Evolutionary conservation across 2,797 vertebrate species (phyloP).

Genomic region (Gastrophryne carolinensis): DNA sequence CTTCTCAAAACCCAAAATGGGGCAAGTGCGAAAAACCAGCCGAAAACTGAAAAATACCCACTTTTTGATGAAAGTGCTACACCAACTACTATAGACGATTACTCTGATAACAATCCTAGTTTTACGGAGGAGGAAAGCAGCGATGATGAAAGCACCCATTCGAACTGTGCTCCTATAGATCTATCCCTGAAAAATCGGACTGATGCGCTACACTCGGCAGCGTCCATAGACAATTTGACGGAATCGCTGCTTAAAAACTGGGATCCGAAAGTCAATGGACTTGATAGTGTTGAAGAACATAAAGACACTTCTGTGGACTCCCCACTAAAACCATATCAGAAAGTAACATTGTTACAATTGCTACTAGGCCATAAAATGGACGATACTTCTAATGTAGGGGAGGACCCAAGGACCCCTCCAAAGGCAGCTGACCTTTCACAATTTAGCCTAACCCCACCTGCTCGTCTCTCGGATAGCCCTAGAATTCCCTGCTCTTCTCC

Average conservation of each 20-base stretch:
- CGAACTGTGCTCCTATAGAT: constrained; percentile 94
- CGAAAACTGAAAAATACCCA: constrained; percentile 77
- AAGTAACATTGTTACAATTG: constrained; percentile 94
- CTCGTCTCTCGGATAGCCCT: constrained; percentile 69
- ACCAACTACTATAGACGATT: constrained; percentile 86
- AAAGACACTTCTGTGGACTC: constrained; percentile 76
- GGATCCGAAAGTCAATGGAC: constrained; percentile 85
- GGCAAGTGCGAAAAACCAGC: constrained; percentile 81
- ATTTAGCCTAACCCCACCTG: constrained; percentile 63
- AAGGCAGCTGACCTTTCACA: constrained; percentile 70
- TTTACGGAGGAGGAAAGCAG: constrained; percentile 92
- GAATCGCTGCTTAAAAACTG: constrained; percentile 90
- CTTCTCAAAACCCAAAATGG: constrained; percentile 94
- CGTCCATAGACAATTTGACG: constrained; percentile 85
- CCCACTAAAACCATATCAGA: constrained; percentile 88
- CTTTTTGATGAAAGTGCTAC: constrained; percentile 81
- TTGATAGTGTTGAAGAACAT: constrained; percentile 70
- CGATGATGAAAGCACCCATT: constrained; percentile 91
- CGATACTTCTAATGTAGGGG: constrained; percentile 68
- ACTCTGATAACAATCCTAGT: constrained; percentile 88
- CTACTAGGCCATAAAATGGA: constrained; percentile 91
- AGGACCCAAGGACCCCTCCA: constrained; percentile 75
- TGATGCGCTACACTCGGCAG: constrained; percentile 65
- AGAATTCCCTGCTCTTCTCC: constrained; percentile 66
- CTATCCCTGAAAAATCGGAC: constrained; percentile 87